Conservation (phyloP, 2,797 vertebrate genomes). For the Myotis findleyi region DNA sequence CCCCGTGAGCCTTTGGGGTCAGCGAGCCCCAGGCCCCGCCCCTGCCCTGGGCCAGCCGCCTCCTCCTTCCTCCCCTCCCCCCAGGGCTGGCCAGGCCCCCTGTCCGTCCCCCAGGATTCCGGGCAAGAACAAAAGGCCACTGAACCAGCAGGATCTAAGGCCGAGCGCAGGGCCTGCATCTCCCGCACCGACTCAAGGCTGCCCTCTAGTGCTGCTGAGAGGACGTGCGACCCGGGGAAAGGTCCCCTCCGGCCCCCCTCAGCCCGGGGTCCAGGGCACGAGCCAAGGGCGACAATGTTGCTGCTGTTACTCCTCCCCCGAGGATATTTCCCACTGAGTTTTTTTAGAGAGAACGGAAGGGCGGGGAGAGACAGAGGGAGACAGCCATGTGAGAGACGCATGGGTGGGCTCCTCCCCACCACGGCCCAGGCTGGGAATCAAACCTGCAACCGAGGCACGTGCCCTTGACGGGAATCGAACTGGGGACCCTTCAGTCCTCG, state of each 20-base stretch:
- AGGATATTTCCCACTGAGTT: neutral
- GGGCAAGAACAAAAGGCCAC: conserved; percentile 29
- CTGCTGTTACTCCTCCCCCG: too few species aligned
- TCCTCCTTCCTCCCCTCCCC: neutral
- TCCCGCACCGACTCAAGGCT: neutral
- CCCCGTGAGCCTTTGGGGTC: neutral
- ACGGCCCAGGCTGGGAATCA: neutral
- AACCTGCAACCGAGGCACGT: neutral
- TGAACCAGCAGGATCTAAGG: neutral
- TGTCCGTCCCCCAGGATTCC: neutral
- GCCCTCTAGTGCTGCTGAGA: conserved; percentile 40
- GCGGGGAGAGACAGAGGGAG: neutral
- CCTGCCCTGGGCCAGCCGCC: neutral
- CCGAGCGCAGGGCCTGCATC: neutral
- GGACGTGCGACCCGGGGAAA: neutral
- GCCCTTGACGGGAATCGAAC: neutral
- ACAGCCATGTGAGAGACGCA: neutral
- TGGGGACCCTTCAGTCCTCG: too few species aligned
- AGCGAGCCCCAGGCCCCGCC: neutral
- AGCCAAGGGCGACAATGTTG: neutral
- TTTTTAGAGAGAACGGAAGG: neutral
- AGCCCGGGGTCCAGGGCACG: neutral
- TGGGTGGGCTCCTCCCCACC: too few species aligned
- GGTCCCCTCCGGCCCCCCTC: neutral
- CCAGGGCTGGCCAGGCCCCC: neutral